Conservation (phyloP, 2,888 invertebrate species). For the Bursaphelenchus okinawaensis region DNA sequence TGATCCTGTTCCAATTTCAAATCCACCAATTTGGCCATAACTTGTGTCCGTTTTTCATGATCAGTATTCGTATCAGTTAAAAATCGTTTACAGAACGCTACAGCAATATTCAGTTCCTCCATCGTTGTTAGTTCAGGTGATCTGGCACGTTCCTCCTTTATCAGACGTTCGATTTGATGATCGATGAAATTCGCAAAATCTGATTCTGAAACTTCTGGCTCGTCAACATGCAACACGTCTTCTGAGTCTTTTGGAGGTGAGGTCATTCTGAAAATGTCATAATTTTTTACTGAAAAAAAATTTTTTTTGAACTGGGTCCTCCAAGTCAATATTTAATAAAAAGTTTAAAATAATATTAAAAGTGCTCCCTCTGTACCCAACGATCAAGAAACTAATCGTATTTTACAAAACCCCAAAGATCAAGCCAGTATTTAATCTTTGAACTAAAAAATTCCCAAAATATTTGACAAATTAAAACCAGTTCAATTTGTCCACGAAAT, state of each 20-base stretch:
- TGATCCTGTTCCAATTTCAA: conserved; percentile 31
- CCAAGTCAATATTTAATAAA: no score
- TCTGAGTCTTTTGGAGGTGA: neutral
- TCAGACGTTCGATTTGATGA: conserved; percentile 25
- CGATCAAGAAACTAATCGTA: no score
- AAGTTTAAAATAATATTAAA: no score
- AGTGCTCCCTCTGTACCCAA: no score
- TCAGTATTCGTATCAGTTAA: conserved; percentile 16
- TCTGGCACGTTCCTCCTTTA: conserved; percentile 23
- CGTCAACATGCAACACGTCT: neutral
- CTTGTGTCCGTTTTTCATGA: conserved; percentile 25
- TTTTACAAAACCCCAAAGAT: no score
- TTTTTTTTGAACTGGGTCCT: no score
- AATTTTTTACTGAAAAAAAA: neutral
- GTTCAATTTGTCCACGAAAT: neutral
- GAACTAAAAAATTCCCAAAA: neutral
- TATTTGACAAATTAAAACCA: neutral
- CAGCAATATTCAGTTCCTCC: conserved; percentile 30
- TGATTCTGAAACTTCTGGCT: conserved; percentile 14
- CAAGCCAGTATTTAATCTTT: neutral
- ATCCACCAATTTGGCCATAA: conserved; percentile 37
- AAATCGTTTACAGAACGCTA: conserved; percentile 31
- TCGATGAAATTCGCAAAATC: conserved; percentile 32
- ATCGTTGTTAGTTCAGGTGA: conserved; percentile 17
- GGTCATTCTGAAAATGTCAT: neutral